Evolutionary conservation across 2,888 invertebrate genomes (phyloP), one percentile per base, ranked within the genome.

Genomic region (Sturmia bella): DNA sequence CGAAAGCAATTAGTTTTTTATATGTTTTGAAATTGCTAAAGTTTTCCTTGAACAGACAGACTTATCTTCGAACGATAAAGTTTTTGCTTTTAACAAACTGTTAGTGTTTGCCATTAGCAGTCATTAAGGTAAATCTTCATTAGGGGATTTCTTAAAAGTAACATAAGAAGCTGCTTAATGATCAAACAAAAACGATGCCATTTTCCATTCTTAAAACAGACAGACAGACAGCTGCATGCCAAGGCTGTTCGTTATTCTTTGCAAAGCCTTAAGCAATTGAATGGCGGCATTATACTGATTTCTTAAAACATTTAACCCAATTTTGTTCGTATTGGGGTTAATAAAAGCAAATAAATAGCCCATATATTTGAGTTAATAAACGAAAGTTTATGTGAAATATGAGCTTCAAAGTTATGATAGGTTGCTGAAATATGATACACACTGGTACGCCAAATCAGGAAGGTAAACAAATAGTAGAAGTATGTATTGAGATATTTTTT

Each of bases 1-100:
- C 59, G 50, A 43, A 32, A 76, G 50, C 76, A 73, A 76, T 76
- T 83, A 57, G 48, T 72, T 81, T 63, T 75, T 56, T 77, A 68
- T 73, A 54, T 41, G 48, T 57, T 73, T 88, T 74, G 86, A 83
- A 89, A 88, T 89, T 89, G 86, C 88, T 85, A 85, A 87, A 85
- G 86, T 87, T 87, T 84, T 74, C 2, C 56, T 41, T 54, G 43
- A n/a, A 13, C 50, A 66, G 59, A 13, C 50, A 66, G 59, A 69
- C 45, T 74, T 70, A 15, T 43, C 61, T 52, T 61, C 7, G 12
- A 50, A 52, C 1, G 69, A 70, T 43, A 64, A 74, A 61, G 59
- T 74, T 77, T 77, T 59, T 39, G 70, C n/a, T 63, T 68, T 66
- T 66, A 64, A 24, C 54, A 66, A 66, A 68, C 54, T 77, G 66